Evolutionary conservation across 2,888 invertebrate species (phyloP), one percentile per base, ranked within the genome.

Genomic region (Heteromurus nitidus): DNA sequence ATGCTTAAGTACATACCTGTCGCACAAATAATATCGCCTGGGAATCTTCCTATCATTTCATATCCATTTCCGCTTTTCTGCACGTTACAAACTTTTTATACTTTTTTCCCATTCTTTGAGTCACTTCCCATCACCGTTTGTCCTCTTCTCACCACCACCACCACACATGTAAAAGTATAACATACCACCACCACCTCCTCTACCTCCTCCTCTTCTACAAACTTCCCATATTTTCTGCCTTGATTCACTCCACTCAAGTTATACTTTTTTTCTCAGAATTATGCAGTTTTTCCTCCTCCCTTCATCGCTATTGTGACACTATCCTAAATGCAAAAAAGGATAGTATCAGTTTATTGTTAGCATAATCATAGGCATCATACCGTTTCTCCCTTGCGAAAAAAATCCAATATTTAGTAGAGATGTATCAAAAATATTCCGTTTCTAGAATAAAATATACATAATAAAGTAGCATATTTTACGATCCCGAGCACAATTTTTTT

Each of bases 201-300:
- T 36, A 13, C 5, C 13, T 36, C 7, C 36, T 36, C 13, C n/a
- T 3, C 47, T n/a, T 3, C n/a, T 47, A 47, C n/a, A 5, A 5
- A 13, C 7, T 3, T 3, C 47, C 42, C 74, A 75, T 36, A 76
- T 76, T 75, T 75, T 75, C 75, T 67, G 50, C 75, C 55, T 75
- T 75, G 55, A 67, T 67, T 67, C 75, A 75, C 75, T 67, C 50
- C n/a, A n/a, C n/a, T n/a, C n/a, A n/a, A n/a, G n/a, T n/a, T n/a
- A n/a, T n/a, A n/a, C n/a, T n/a, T n/a, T n/a, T n/a, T n/a, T n/a
- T n/a, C n/a, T n/a, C n/a, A n/a, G n/a, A n/a, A n/a, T n/a, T n/a
- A n/a, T n/a, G n/a, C n/a, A n/a, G n/a, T n/a, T n/a, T n/a, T n/a
- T n/a, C n/a, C n/a, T n/a, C n/a, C n/a, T n/a, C n/a, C n/a, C n/a